Base-by-base conservation (phyloP, 2,113 vertebrate species). In the Oryzias woworae region DNA sequence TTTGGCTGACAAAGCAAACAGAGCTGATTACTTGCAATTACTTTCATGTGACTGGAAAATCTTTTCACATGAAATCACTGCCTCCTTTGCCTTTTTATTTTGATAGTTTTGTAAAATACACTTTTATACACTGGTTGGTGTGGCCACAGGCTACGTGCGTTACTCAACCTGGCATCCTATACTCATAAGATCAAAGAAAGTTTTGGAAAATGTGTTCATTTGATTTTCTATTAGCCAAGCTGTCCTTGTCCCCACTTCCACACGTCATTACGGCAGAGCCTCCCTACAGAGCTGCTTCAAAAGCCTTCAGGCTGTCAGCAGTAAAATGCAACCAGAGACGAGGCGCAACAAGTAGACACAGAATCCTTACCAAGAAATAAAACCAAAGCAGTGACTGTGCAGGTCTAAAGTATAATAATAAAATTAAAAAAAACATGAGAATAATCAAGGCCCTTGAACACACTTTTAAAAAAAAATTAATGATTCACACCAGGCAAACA, bases 271-370 rank as follows among this genome's bases (percentile, higher is more conserved):
- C 53, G 58, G 53, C 45, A 43, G 14, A 26, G 14, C 43, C 47
- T 56, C 47, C 69, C 43, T 59, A 17, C 54, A 53, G 52, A 44
- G 69, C 56, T 53, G 53, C 36, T 54, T 65, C 56, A 31, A 43
- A n/a, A 18, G 53, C 43, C 58, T 58, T 42, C 31, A 62, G 62
- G 52, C 53, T 49, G 4, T 24, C 12, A 24, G 6, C 18, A 48
- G 18, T 58, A 20, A 52, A 58, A 66, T 15, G 50, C 54, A 63
- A 49, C 61, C 48, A 24, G 64, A 72, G 56, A 52, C 66, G 41
- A 51, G 66, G 41, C 43, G 36, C 14, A 7, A 62, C 67, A 56
- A 56, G 77, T 49, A 52, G 67, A 7, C 58, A 71, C 7, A 55
- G 36, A 24, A 68, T 14, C 22, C 53, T 28, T 53, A 23, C 58